phyloP scores from a whole-genome alignment of 2,797 vertebrate genomes.

The Acrossocheilus fasciatus region DNA sequence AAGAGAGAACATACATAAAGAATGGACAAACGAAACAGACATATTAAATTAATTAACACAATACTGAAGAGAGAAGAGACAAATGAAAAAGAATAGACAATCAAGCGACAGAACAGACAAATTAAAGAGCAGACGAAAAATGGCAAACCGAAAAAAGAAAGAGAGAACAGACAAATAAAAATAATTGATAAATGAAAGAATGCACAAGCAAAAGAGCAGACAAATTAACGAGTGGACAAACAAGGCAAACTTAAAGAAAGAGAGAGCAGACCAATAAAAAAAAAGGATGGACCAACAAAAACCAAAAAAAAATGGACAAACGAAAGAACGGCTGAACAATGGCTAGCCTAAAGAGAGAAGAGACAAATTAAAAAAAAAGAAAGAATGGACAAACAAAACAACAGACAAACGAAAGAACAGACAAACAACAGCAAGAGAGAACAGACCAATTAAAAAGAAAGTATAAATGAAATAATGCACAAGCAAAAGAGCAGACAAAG shows the following conservation, averaged over 20 bases:
- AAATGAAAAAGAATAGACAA: too few relatives aligned
- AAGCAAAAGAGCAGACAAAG: background rate
- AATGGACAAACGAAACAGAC: too few relatives aligned
- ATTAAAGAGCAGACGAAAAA: background rate
- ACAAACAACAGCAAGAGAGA: background rate
- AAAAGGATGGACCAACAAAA: background rate
- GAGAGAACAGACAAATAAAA: background rate
- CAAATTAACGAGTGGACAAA: background rate
- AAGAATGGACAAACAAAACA: background rate
- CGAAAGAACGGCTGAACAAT: background rate
- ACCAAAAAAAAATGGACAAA: background rate
- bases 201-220: background rate
- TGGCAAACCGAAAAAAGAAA: background rate
- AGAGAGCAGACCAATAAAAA: background rate
- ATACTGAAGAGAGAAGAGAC: too few relatives aligned
- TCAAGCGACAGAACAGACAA: background rate
- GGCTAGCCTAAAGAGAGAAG: background rate
- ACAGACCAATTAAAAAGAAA: background rate
- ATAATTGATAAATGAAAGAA: background rate
- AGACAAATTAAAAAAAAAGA: background rate
- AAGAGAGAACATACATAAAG: background rate
- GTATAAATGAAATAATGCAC: background rate
- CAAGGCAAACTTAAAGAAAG: background rate
- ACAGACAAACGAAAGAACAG: background rate
- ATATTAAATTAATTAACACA: too few relatives aligned